Evolutionary conservation across 2,888 invertebrate species (phyloP).

Genomic region (Drosophila testacea): DNA sequence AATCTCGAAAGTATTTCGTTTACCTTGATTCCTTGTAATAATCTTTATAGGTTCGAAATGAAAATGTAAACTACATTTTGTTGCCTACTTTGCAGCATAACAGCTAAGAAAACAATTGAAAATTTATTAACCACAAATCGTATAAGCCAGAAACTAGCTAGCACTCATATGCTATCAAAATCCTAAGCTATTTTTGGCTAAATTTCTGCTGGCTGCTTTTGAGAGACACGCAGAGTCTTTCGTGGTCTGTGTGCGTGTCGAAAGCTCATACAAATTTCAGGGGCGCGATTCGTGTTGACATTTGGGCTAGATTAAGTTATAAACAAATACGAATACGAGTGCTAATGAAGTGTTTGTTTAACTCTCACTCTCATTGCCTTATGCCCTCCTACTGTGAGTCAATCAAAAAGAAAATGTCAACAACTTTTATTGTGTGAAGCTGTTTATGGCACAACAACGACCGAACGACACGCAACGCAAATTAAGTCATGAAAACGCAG

Average conservation of each 20-base stretch:
- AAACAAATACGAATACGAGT: slow-evolving; percentile 73
- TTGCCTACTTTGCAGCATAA: background rate
- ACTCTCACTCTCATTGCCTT: slow-evolving; percentile 25
- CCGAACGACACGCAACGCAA: slow-evolving; percentile 65
- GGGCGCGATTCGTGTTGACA: slow-evolving; percentile 65
- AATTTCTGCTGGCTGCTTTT: background rate
- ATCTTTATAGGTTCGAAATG: too few species aligned
- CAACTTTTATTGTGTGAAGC: slow-evolving; percentile 78
- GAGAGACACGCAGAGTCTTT: background rate
- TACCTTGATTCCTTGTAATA: too few species aligned
- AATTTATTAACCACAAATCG: slow-evolving; percentile 6
- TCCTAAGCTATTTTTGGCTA: slow-evolving; percentile 13
- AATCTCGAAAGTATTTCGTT: too few species aligned
- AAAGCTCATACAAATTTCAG: slow-evolving; percentile 62
- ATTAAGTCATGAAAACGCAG: slow-evolving; percentile 72
- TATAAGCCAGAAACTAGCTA: background rate
- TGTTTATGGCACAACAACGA: slow-evolving; percentile 60
- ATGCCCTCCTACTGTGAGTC: background rate
- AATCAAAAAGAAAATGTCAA: slow-evolving; percentile 65
- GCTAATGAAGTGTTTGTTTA: slow-evolving; percentile 79
- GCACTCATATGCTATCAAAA: background rate
- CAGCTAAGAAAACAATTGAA: too few species aligned
- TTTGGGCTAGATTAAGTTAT: slow-evolving; percentile 76
- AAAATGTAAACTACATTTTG: too few species aligned
- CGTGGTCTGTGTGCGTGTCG: slow-evolving; percentile 60